A percentile compares a stretch with the other conserved stretches of the same genome.
Evolutionary conservation across 2,797 vertebrate genomes (phyloP).

Genomic region (Pempheris klunzingeri): DNA sequence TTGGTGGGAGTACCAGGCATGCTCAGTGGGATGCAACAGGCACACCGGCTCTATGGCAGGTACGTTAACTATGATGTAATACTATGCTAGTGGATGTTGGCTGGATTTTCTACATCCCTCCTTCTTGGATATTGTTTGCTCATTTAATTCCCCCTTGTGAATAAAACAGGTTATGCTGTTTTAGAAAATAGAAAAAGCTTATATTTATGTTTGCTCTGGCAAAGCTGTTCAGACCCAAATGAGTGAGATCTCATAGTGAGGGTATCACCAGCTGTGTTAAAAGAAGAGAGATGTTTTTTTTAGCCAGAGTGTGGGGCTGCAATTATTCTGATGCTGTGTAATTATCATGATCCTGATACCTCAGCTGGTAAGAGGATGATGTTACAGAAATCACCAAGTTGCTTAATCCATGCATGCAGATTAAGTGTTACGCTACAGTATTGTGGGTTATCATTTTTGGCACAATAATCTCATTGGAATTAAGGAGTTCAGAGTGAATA

Average conservation of each 20-base stretch:
- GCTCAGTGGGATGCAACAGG: slow-evolving; percentile 93
- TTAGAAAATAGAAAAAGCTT: slow-evolving; percentile 9
- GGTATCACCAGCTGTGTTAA: slow-evolving; percentile 33
- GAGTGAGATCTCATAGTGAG: background rate
- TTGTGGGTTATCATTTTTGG: background rate
- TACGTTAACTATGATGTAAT: slow-evolving; percentile 65
- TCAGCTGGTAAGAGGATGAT: slow-evolving; percentile 25
- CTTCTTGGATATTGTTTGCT: background rate
- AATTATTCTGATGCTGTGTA: slow-evolving; percentile 62
- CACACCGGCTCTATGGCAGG: slow-evolving; percentile 96
- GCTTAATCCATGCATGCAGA: background rate
- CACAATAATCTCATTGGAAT: slow-evolving; percentile 5
- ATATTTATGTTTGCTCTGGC: slow-evolving; percentile 13
- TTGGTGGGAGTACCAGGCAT: slow-evolving; percentile 95
- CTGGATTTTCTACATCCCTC: background rate
- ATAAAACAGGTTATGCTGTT: no score
- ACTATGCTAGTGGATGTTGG: rapidly evolving
- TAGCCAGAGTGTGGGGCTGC: slow-evolving; percentile 14
- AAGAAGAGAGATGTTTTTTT: slow-evolving; percentile 17
- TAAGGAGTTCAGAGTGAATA: background rate
- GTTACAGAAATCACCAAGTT: background rate
- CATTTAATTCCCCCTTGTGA: background rate
- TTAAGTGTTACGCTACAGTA: background rate
- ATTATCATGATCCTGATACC: slow-evolving; percentile 50
- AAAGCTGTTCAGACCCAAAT: slow-evolving; percentile 6